Evolutionary conservation across 2,797 vertebrate species (phyloP).

Genomic region (Pantherophis vulpinus): DNA sequence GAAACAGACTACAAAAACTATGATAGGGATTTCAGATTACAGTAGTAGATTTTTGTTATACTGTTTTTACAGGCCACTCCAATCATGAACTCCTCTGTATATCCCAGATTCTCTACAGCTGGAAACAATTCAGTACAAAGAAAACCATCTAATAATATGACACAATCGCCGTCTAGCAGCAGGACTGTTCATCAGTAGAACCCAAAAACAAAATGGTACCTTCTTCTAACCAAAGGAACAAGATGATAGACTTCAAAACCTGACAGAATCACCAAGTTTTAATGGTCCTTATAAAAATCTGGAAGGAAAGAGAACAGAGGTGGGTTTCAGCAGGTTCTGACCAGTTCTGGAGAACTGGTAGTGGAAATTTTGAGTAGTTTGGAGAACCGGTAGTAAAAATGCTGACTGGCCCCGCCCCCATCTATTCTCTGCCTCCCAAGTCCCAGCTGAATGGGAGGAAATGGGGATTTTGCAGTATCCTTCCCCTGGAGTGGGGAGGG

Average conservation of each 20-base stretch:
- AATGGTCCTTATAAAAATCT: background rate
- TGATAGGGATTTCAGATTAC: background rate
- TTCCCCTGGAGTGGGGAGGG: no score
- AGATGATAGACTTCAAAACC: background rate
- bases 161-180: background rate
- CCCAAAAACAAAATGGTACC: background rate
- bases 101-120: background rate
- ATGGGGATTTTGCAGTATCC: no score
- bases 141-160: background rate
- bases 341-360: no score
- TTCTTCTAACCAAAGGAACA: background rate
- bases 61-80: background rate
- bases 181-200: background rate
- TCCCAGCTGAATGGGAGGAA: no score
- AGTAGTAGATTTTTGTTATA: background rate
- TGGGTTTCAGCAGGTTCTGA: no score
- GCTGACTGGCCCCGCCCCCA: no score
- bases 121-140: background rate
- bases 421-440: no score
- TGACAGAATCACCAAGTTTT: background rate
- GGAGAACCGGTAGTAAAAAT: no score
- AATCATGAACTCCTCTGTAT: background rate
- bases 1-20: background rate
- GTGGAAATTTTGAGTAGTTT: no score
- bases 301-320: background rate